Evolutionary conservation across 2,113 vertebrate genomes (phyloP).

Genomic region (Anser cygnoides): DNA sequence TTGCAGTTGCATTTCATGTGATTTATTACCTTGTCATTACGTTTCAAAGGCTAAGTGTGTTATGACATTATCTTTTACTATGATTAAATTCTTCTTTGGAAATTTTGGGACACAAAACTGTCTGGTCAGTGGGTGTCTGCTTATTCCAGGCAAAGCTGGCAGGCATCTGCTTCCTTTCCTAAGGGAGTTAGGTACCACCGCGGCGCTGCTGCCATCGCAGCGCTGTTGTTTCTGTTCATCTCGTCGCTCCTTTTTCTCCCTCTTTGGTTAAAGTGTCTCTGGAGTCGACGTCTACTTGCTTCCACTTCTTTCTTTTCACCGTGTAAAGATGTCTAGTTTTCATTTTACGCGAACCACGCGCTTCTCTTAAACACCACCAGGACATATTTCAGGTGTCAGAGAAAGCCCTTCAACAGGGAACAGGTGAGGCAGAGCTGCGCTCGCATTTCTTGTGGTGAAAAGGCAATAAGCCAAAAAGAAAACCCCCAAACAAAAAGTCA

Average conservation of each 20-base stretch:
- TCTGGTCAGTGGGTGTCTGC: neutral
- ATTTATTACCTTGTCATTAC: neutral
- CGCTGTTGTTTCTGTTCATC: accelerated
- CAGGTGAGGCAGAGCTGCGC: accelerated
- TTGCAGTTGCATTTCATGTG: neutral
- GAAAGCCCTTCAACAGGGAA: neutral
- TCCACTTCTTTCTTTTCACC: neutral
- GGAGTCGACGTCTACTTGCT: neutral
- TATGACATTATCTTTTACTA: conserved; percentile 44
- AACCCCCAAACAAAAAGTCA: neutral
- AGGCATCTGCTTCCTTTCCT: neutral
- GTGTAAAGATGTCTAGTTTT: neutral
- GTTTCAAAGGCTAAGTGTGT: conserved; percentile 23
- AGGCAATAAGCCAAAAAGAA: neutral
- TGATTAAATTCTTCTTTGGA: conserved; percentile 28
- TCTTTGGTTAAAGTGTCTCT: neutral
- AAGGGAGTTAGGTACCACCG: neutral
- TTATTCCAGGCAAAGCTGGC: neutral
- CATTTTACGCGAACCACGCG: accelerated
- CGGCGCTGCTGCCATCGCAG: neutral
- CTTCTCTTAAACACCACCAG: neutral
- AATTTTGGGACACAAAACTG: neutral
- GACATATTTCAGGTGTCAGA: neutral
- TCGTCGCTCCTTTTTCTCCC: neutral
- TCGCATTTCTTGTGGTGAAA: neutral